Evolutionary conservation across 2,888 invertebrate genomes (phyloP).

Genomic region (Drosophila melanosoma): DNA sequence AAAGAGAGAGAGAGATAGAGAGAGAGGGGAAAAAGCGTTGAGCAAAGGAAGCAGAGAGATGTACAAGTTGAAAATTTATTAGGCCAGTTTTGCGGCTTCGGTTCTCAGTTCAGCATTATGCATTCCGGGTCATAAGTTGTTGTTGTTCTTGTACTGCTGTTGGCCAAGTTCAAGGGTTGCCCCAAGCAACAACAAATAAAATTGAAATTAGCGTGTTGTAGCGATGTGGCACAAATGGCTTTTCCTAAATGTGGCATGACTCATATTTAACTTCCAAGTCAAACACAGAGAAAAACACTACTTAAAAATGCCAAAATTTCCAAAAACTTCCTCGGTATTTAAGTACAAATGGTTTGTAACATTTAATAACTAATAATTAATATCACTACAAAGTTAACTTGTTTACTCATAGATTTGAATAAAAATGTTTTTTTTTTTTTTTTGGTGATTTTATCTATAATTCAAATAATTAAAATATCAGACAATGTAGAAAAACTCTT

Average conservation of each 20-base stretch:
- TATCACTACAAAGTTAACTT: too few species aligned
- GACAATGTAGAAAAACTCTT: too few species aligned
- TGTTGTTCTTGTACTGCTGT: neutral
- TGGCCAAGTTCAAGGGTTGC: constrained; percentile 29
- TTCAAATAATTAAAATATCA: too few species aligned
- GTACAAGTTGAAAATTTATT: constrained; percentile 37
- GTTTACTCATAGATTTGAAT: neutral
- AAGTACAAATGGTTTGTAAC: neutral
- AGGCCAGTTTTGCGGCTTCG: constrained; percentile 45
- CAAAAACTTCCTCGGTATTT: neutral
- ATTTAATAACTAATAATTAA: neutral
- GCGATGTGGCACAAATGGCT: constrained; percentile 15
- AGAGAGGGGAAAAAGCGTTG: neutral
- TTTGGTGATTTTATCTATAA: too few species aligned
- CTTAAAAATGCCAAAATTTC: neutral
- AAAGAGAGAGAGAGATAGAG: too few species aligned
- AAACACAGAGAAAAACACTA: neutral
- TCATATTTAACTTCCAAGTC: constrained; percentile 2
- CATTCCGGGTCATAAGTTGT: constrained; percentile 12
- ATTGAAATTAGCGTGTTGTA: constrained; percentile 11
- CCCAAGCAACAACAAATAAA: constrained; percentile 11
- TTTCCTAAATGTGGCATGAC: constrained; percentile 24
- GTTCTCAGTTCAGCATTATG: constrained; percentile 38
- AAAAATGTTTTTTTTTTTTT: neutral
- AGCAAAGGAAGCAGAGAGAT: neutral